Evolutionary conservation across 2,797 vertebrate genomes (phyloP).

Genomic region (Oreonectes daqikongensis): DNA sequence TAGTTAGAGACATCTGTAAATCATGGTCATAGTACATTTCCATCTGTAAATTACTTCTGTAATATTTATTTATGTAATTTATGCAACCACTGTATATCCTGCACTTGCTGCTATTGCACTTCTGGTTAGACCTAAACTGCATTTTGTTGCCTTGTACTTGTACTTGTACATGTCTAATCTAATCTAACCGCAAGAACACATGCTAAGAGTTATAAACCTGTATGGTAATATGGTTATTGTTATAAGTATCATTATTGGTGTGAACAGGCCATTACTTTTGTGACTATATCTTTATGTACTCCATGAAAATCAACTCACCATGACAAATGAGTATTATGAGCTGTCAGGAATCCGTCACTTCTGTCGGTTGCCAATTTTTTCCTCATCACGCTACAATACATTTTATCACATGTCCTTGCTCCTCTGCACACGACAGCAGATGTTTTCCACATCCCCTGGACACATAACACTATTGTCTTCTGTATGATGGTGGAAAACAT

Average conservation of each 20-base stretch:
- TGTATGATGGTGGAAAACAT: slow-evolving; percentile 8
- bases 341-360: slow-evolving; percentile 9
- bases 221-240: not conserved
- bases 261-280: not conserved
- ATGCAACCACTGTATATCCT: too few relatives aligned
- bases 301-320: slow-evolving; percentile 7
- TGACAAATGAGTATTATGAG: slow-evolving; percentile 37
- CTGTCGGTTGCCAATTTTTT: not conserved
- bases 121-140: too few relatives aligned
- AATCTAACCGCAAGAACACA: too few relatives aligned
- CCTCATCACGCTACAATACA: slow-evolving; percentile 16
- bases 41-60: too few relatives aligned
- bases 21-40: too few relatives aligned
- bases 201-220: not conserved
- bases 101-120: too few relatives aligned
- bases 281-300: slow-evolving; percentile 3
- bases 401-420: slow-evolving; percentile 29
- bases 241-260: not conserved
- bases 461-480: slow-evolving; percentile 28
- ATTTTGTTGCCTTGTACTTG: too few relatives aligned
- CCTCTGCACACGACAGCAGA: slow-evolving; percentile 25
- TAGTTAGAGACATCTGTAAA: too few relatives aligned
- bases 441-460: slow-evolving; percentile 31
- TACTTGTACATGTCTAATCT: too few relatives aligned
- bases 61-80: too few relatives aligned